phyloP scores from a whole-genome alignment of 2,113 vertebrate species.

The Xenotilapia leptura region DNA sequence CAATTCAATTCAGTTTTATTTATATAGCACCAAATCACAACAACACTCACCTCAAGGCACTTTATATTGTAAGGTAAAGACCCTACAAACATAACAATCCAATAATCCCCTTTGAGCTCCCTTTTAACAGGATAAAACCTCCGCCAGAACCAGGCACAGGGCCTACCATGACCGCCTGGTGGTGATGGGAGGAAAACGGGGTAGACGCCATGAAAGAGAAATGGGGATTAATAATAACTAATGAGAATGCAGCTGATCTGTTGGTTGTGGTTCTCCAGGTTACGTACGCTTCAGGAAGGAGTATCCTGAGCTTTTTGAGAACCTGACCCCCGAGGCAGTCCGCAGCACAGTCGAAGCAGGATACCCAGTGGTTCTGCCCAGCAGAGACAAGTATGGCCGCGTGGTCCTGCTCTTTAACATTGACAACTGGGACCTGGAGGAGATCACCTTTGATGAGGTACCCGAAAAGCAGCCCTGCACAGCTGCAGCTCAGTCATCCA shows the following conservation, averaged over 20 bases:
- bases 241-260: neutral
- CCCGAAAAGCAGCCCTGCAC: neutral
- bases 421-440: conserved; percentile 94
- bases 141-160: neutral
- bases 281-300: conserved; percentile 91
- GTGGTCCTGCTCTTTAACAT: conserved; percentile 97
- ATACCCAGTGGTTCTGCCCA: conserved; percentile 89
- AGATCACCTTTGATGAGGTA: conserved; percentile 96
- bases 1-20: neutral
- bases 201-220: fast-evolving
- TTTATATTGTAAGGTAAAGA: neutral
- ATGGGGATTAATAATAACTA: neutral
- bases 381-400: conserved; percentile 83
- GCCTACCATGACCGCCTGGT: neutral
- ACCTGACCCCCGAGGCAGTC: conserved; percentile 83
- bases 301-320: conserved; percentile 91
- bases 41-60: neutral
- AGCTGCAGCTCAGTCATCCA: neutral
- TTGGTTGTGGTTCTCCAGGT: conserved; percentile 61
- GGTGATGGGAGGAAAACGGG: neutral
- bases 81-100: neutral
- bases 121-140: neutral
- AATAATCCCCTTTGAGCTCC: neutral
- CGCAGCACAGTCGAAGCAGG: conserved; percentile 94
- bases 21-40: neutral